Conservation (phyloP, 2,797 vertebrate genomes). For the Phataginus tetradactyla region DNA sequence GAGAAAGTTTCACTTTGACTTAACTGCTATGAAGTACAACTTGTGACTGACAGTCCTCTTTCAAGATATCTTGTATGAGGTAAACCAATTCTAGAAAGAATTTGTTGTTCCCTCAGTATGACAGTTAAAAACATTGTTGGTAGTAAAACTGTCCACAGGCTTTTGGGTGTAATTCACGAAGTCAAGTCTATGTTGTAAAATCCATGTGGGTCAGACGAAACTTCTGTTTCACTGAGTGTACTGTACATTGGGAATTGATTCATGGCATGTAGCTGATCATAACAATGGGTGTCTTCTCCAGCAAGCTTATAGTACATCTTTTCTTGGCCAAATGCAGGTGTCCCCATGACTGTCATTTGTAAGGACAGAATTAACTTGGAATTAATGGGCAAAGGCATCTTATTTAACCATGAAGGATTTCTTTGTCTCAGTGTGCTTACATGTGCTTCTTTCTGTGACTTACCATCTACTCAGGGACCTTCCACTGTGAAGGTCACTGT, state of each 20-base stretch:
- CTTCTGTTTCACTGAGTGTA: background rate
- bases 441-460: background rate
- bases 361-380: background rate
- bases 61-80: background rate
- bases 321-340: background rate
- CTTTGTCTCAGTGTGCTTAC: background rate
- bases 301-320: background rate
- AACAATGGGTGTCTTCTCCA: background rate
- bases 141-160: background rate
- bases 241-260: background rate
- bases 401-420: background rate
- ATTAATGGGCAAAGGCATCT: background rate
- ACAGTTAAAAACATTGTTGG: background rate
- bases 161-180: background rate
- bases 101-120: background rate
- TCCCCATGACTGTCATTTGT: background rate
- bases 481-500: background rate
- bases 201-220: background rate
- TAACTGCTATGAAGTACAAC: background rate
- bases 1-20: background rate
- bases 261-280: background rate
- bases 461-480: background rate
- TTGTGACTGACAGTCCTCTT: background rate
- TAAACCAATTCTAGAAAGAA: background rate
- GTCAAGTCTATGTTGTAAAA: background rate